Conservation (phyloP, 2,113 vertebrate genomes). For the Quiscalus mexicanus region DNA sequence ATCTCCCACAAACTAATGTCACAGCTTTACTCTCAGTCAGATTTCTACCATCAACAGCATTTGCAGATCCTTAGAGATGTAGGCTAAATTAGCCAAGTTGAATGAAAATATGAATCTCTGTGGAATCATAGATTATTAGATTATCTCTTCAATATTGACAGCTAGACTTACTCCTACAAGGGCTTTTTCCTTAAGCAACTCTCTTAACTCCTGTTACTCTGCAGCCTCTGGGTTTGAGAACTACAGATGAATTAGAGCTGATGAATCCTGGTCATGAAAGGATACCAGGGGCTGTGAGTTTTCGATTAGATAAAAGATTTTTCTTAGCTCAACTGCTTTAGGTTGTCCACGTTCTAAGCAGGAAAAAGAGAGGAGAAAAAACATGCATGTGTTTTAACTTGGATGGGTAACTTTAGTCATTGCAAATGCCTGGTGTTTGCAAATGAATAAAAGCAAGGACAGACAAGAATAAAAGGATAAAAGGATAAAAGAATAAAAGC, state of each 20-base stretch:
- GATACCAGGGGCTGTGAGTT: slow-evolving; percentile 67
- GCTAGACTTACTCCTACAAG: slow-evolving; percentile 59
- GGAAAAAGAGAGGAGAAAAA: background rate
- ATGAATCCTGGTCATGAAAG: slow-evolving; percentile 73
- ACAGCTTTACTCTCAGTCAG: slow-evolving; percentile 48
- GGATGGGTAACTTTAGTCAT: background rate
- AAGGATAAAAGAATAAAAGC: too few species aligned
- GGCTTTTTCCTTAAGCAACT: slow-evolving; percentile 59
- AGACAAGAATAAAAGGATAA: too few species aligned
- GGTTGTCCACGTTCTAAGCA: slow-evolving; percentile 43
- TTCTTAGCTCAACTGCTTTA: slow-evolving; percentile 60
- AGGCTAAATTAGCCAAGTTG: slow-evolving; percentile 73
- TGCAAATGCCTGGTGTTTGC: background rate
- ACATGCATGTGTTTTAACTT: background rate
- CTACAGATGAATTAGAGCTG: slow-evolving; percentile 58
- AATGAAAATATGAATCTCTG: slow-evolving; percentile 74
- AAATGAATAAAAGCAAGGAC: background rate
- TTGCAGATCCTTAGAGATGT: slow-evolving; percentile 66
- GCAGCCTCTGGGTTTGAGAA: slow-evolving; percentile 55
- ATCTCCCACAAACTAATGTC: slow-evolving; percentile 14
- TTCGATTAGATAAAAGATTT: slow-evolving; percentile 72
- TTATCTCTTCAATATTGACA: slow-evolving; percentile 79
- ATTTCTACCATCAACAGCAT: slow-evolving; percentile 52
- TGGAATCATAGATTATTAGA: slow-evolving; percentile 73
- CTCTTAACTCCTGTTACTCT: slow-evolving; percentile 65